A percentile compares a stretch with the other conserved stretches of the same genome.
These are phyloP conservation scores for Pelecanus crispus DNA, from an alignment of 2,113 vertebrate genomes.

Conservation along the genomic window DNA sequence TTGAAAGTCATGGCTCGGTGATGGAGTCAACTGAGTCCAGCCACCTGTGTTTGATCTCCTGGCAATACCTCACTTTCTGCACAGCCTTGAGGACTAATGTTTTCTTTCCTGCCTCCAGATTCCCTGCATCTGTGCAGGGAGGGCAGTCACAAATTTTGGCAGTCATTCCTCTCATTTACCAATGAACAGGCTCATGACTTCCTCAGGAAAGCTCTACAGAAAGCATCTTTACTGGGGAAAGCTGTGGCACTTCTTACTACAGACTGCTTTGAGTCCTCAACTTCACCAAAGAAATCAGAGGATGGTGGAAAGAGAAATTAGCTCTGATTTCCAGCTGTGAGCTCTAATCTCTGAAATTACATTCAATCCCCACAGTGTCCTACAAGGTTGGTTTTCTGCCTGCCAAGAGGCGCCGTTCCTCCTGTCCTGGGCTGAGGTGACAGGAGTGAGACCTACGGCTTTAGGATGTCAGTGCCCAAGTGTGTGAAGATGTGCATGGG, in stretches of 20 bases:
- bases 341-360: neutral
- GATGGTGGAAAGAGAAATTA: neutral
- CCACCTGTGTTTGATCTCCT: neutral
- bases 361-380: neutral
- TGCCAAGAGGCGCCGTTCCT: neutral
- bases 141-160: neutral
- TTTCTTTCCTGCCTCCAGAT: neutral
- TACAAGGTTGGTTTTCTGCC: neutral
- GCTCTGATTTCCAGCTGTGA: neutral
- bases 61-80: neutral
- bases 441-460: neutral
- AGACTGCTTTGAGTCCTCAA: neutral
- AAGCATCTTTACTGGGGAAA: neutral
- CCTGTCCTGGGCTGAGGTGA: neutral
- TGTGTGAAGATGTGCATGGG: rapidly evolving
- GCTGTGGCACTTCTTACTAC: neutral
- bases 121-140: neutral
- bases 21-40: neutral
- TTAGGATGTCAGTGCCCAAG: neutral
- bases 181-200: neutral
- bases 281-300: neutral
- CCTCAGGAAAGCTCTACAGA: neutral
- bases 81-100: neutral
- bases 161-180: neutral
- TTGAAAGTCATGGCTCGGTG: neutral